These are phyloP conservation scores for Autographa gamma DNA, from an alignment of 2,888 invertebrate species.

Conservation along the genomic window DNA sequence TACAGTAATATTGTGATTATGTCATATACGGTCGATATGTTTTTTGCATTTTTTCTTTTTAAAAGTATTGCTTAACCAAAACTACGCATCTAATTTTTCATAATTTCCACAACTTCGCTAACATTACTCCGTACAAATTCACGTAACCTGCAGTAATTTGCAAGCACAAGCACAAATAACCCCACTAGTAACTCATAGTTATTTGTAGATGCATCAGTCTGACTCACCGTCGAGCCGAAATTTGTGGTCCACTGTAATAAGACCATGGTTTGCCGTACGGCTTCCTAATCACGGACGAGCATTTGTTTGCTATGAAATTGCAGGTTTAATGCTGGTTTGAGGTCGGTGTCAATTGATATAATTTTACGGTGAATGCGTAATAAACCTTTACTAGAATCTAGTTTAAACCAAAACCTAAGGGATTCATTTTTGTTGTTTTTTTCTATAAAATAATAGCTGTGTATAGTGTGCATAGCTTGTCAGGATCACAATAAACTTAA, in stretches of 20 bases:
- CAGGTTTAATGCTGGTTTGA: conserved; percentile 16
- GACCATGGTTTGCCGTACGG: conserved; percentile 45
- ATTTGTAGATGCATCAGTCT: conserved; percentile 43
- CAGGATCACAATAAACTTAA: too few species aligned
- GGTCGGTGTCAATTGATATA: background rate
- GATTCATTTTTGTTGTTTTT: too few species aligned
- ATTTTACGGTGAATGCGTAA: too few species aligned
- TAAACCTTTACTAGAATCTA: too few species aligned
- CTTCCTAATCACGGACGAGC: conserved; percentile 50
- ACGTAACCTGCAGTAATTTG: conserved; percentile 7
- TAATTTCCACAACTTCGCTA: background rate
- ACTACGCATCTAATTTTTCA: too few species aligned
- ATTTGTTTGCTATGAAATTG: conserved; percentile 26
- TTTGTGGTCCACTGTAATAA: conserved; percentile 52
- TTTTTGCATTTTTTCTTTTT: too few species aligned
- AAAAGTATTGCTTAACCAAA: too few species aligned
- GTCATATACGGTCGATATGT: too few species aligned
- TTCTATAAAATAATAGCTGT: too few species aligned
- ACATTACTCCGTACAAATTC: background rate
- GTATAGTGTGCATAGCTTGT: too few species aligned
- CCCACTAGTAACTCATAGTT: conserved; percentile 38
- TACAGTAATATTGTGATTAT: too few species aligned
- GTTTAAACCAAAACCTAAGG: too few species aligned
- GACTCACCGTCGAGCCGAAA: conserved; percentile 34
- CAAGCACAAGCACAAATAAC: conserved; percentile 19